Evolutionary conservation across 2,888 invertebrate species (phyloP).

Genomic region (Zaprionus lineosus): DNA sequence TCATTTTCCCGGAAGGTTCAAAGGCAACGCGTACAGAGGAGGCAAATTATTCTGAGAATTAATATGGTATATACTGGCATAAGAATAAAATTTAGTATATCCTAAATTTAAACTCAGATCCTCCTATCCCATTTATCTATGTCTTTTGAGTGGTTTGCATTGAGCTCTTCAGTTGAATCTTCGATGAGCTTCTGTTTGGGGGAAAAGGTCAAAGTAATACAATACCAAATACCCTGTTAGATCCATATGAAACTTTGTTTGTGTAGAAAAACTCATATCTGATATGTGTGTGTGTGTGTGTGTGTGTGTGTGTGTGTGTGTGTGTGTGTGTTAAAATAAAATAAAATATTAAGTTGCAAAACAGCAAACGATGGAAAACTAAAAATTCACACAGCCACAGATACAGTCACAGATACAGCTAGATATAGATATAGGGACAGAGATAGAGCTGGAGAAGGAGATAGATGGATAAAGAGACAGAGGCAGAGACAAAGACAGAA

Average conservation of each 20-base stretch:
- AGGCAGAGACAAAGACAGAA: not conserved
- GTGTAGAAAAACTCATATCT: constrained; percentile 44
- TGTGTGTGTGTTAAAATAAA: constrained; percentile 64
- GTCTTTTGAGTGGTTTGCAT: too few species aligned
- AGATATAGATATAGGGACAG: constrained; percentile 1
- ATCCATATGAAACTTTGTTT: constrained; percentile 8
- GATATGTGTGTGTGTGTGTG: constrained; percentile 32
- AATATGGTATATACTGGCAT: too few species aligned
- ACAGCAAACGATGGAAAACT: constrained; percentile 36
- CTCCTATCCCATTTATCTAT: too few species aligned
- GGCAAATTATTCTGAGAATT: too few species aligned
- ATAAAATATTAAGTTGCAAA: constrained; percentile 65
- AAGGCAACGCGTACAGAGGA: too few species aligned
- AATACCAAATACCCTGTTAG: constrained; percentile 23
- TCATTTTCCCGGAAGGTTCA: not conserved
- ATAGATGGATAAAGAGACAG: not conserved
- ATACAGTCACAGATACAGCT: constrained; percentile 7
- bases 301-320: constrained; percentile 23
- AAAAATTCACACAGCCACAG: constrained; percentile 44
- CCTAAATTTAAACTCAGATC: too few species aligned
- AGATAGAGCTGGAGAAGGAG: constrained; percentile 4
- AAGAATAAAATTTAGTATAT: too few species aligned
- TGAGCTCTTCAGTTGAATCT: too few species aligned
- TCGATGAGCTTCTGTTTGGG: not conserved
- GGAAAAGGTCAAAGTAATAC: constrained; percentile 54